Evolutionary conservation across 2,797 vertebrate genomes (phyloP).

Genomic region (Anabacerthia variegaticeps): DNA sequence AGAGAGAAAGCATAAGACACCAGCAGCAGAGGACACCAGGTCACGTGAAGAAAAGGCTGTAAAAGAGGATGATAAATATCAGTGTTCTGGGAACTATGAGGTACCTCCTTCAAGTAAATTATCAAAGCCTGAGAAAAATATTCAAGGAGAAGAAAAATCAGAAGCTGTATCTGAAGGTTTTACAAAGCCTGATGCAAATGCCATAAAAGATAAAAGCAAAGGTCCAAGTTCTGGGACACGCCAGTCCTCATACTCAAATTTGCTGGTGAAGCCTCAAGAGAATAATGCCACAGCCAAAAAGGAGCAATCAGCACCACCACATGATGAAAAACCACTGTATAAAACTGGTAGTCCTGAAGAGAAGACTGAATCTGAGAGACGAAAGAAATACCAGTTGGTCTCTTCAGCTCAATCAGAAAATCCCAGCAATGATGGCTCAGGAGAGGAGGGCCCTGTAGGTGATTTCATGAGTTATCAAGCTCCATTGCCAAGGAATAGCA

Average conservation of each 20-base stretch:
- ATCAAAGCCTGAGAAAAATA: neutral
- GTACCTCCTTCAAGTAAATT: neutral
- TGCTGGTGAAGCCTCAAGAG: neutral
- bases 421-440: neutral
- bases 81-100: neutral
- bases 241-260: neutral
- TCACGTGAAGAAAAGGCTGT: neutral
- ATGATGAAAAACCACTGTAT: neutral
- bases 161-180: neutral
- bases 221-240: neutral
- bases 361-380: neutral
- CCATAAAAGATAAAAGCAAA: neutral
- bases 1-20: neutral
- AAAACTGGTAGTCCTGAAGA: neutral
- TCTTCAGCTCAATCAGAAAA: neutral
- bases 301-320: neutral
- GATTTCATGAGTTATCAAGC: neutral
- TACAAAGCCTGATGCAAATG: neutral
- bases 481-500: neutral
- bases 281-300: neutral
- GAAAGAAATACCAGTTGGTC: neutral
- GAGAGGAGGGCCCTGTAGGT: neutral
- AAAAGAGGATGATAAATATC: neutral
- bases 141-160: neutral
- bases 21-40: neutral